phyloP scores from a whole-genome alignment of 2,888 invertebrate genomes.

The Agriopis marginaria region DNA sequence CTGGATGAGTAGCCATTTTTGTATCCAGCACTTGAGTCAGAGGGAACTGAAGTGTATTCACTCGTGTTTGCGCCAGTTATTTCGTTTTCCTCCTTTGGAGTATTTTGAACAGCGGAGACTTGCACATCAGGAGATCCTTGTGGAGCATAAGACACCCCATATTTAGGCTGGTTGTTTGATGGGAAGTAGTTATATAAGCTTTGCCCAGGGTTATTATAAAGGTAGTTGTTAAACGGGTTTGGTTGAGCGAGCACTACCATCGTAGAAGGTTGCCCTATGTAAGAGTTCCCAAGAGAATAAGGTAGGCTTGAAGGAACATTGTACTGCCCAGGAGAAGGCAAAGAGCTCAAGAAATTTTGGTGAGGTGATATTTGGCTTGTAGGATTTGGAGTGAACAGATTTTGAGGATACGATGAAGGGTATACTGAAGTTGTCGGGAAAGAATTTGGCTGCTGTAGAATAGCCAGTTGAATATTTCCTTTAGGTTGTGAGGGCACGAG shows the following conservation, averaged over 20 bases:
- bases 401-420: slow-evolving; percentile 62
- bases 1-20: slow-evolving; percentile 68
- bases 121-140: slow-evolving; percentile 63
- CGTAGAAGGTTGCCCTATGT: slow-evolving; percentile 69
- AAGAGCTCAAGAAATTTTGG: slow-evolving; percentile 54
- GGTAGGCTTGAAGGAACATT: slow-evolving; percentile 65
- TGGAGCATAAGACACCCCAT: slow-evolving; percentile 62
- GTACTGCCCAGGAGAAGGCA: slow-evolving; percentile 63
- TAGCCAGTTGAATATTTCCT: slow-evolving; percentile 72
- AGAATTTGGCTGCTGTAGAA: slow-evolving; percentile 66
- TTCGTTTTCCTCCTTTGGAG: slow-evolving; percentile 76
- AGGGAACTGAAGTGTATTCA: slow-evolving; percentile 65
- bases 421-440: slow-evolving; percentile 52
- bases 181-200: slow-evolving; percentile 77
- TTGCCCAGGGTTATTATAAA: slow-evolving; percentile 70
- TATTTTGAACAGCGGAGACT: slow-evolving; percentile 58
- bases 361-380: slow-evolving; percentile 56
- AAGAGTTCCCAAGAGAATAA: slow-evolving; percentile 61
- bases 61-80: slow-evolving; percentile 58
- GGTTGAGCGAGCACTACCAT: slow-evolving; percentile 75
- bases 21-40: slow-evolving; percentile 68
- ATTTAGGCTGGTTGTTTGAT: slow-evolving; percentile 70
- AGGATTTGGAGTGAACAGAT: slow-evolving; percentile 59
- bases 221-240: slow-evolving; percentile 68
- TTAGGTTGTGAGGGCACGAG: slow-evolving; percentile 69